Evolutionary conservation across 1,140 invertebrate species (phyloP), one percentile per base, ranked within the genome.

Genomic region (Coenobita brevimanus): DNA sequence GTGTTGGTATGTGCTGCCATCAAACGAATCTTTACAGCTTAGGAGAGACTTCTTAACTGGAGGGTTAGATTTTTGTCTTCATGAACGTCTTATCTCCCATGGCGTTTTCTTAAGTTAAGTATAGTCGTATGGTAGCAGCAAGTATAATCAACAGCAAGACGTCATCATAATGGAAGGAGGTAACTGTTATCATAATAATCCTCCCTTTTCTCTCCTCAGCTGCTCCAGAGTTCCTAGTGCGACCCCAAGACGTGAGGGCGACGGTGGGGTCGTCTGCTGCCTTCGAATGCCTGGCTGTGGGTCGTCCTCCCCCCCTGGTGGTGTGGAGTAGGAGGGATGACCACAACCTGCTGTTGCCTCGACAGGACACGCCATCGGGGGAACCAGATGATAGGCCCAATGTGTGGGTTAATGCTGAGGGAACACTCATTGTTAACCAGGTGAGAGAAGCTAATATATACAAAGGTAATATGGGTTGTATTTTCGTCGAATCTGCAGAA

Each of bases 251-350:
- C 50, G 88, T 91, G 10, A 76, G 64, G 46, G 82, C 76, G 1
- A 69, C 81, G 17, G 88, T 60, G 43, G 96, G 97, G 21, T 95
- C 96, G 91, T 95, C 94, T n/a, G 96, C 97, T 0, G 95, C 96
- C 85, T 97, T 99, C 92, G 95, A 96, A 73, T 99, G 98, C 92
- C 94, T 95, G 82, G 97, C 97, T 0, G 96, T 96, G 80, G 98
- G 98, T n/a, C 97, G 97, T 92, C 97, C 98, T n/a, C 93, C 94
- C 36, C 97, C 97, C 0, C 95, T 96, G 90, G 95, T 98, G 10
- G 94, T 97, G 64, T 98, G 98, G 98, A 95, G 96, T 73, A 95
- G 97, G 91, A 96, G 97, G 92, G 96, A 97, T 90, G 96, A 95
- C 17, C 96, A 96, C 91, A 96, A 90, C 30, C 81, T 90, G 13